A percentile compares a stretch with the other conserved stretches of the same genome.
Conservation (phyloP, 2,797 vertebrate genomes). For the Epinephelus malabaricus region DNA sequence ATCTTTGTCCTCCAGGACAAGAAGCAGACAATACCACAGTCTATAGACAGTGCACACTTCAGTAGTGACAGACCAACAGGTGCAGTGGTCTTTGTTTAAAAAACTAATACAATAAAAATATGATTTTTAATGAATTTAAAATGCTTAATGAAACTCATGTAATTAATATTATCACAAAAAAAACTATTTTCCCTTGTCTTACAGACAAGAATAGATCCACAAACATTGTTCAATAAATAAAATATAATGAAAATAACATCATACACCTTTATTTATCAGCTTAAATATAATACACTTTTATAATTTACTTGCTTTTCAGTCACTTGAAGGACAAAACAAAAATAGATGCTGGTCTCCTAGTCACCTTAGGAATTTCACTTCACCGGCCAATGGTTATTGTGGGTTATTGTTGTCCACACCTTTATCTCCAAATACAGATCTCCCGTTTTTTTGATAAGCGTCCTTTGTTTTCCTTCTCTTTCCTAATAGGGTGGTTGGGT, state of each 20-base stretch:
- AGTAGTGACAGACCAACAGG: not conserved
- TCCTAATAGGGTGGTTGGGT: conserved; percentile 36
- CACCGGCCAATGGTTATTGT: conserved; percentile 26
- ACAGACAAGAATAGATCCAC: not conserved
- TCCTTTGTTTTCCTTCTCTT: conserved; percentile 46
- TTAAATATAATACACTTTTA: not conserved
- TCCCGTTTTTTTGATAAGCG: conserved; percentile 40
- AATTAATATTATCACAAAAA: conserved; percentile 5
- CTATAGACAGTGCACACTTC: not conserved
- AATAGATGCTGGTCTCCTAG: conserved; percentile 45
- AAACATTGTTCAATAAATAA: not conserved
- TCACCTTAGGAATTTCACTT: conserved; percentile 20
- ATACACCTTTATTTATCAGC: not conserved
- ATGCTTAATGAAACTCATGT: not conserved
- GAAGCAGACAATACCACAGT: conserved; percentile 28
- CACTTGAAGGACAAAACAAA: conserved; percentile 22
- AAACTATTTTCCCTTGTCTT: not conserved
- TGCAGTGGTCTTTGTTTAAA: not conserved
- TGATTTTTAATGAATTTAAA: not conserved
- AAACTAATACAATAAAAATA: not conserved
- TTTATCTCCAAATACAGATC: conserved; percentile 67
- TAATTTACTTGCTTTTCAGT: not conserved
- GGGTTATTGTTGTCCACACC: conserved; percentile 53
- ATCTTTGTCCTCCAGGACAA: conserved; percentile 66
- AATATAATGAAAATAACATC: not conserved